Conservation (phyloP, 2,113 vertebrate genomes). For the Catagonus wagneri region DNA sequence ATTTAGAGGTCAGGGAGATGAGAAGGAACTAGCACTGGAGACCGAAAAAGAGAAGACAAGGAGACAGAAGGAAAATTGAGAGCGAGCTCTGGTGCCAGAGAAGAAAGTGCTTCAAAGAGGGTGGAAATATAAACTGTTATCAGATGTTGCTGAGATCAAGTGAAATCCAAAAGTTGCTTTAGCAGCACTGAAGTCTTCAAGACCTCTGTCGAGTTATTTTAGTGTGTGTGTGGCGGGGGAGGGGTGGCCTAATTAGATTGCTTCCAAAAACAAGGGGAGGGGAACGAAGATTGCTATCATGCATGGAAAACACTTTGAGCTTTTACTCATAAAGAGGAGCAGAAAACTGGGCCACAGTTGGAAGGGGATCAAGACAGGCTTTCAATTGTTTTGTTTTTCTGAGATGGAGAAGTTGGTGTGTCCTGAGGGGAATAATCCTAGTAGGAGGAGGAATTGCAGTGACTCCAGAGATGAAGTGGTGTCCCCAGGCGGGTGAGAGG, state of each 20-base stretch:
- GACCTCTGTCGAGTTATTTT: not conserved
- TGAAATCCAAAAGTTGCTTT: not conserved
- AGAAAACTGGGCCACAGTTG: not conserved
- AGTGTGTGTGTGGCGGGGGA: not conserved
- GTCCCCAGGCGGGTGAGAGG: not conserved
- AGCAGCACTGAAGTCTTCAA: not conserved
- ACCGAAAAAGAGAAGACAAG: not conserved
- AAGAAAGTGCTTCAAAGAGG: not conserved
- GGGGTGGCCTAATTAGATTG: not conserved
- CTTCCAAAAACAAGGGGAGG: not conserved
- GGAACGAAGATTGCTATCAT: not conserved
- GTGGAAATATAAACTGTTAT: not conserved
- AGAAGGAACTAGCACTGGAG: not conserved
- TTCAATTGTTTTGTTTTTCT: not conserved
- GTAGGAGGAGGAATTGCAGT: not conserved
- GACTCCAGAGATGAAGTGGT: not conserved
- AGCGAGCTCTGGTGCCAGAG: not conserved
- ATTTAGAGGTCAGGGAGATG: not conserved
- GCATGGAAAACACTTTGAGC: not conserved
- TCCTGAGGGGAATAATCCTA: not conserved
- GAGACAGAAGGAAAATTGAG: not conserved
- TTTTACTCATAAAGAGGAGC: not conserved
- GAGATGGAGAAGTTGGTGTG: not conserved
- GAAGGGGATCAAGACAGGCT: not conserved
- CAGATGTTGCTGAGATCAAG: constrained; percentile 1